phyloP scores from a whole-genome alignment of 2,797 vertebrate genomes.

The Squalus acanthias region DNA sequence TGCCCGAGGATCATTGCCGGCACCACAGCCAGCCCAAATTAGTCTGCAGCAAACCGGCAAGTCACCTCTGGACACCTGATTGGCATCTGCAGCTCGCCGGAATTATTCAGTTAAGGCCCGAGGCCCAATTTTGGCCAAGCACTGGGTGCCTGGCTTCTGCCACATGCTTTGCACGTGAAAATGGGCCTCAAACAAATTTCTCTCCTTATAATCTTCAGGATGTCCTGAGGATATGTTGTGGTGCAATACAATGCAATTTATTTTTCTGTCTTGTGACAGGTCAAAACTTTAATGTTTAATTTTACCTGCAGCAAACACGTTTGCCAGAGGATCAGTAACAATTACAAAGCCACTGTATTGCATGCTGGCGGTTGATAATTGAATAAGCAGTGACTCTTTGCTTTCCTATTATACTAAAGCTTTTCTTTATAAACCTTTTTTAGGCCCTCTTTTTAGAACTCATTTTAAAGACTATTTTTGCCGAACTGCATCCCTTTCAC shows the following conservation, averaged over 20 bases:
- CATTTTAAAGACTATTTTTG: not conserved
- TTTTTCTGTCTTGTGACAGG: not conserved
- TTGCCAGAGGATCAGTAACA: not conserved
- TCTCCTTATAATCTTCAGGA: not conserved
- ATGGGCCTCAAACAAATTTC: not conserved
- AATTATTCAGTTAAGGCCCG: not conserved
- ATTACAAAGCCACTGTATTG: not conserved
- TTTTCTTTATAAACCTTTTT: not conserved
- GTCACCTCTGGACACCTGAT: too few relatives aligned
- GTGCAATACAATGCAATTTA: not conserved
- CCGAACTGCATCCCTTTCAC: not conserved
- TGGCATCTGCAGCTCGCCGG: not conserved
- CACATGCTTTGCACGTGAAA: not conserved
- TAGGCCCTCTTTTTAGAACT: not conserved
- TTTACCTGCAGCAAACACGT: not conserved
- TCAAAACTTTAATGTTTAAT: not conserved
- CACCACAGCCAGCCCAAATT: not conserved
- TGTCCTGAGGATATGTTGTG: not conserved
- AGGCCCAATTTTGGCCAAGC: not conserved
- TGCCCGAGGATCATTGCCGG: not conserved
- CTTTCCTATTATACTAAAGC: not conserved
- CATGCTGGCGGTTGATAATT: not conserved
- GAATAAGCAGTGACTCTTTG: not conserved
- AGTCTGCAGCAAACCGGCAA: not conserved
- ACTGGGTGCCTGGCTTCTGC: not conserved